phyloP scores from a whole-genome alignment of 1,140 invertebrate species.

The Gonatopus flavifemur region DNA sequence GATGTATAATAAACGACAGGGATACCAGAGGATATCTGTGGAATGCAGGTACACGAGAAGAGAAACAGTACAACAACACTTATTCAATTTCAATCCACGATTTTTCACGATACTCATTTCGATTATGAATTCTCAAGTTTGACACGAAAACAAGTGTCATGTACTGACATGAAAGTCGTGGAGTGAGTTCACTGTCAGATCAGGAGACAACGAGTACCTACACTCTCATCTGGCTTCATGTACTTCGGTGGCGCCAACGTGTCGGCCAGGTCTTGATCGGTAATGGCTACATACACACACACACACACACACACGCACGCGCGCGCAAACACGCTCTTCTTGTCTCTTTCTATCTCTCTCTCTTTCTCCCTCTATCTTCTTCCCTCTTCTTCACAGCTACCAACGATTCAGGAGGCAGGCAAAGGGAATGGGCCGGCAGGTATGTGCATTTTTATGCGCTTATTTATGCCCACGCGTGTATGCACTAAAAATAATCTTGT shows the following conservation, averaged over 20 bases:
- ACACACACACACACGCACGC: neutral
- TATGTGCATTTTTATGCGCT: slow-evolving; percentile 43
- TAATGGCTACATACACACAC: slow-evolving; percentile 18
- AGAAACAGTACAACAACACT: too few relatives aligned
- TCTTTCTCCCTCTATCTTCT: slow-evolving; percentile 3
- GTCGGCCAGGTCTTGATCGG: slow-evolving; percentile 31
- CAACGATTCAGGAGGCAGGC: slow-evolving; percentile 18
- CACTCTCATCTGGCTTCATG: slow-evolving; percentile 36
- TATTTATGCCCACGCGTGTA: slow-evolving; percentile 41
- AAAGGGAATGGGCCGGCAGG: slow-evolving; percentile 35
- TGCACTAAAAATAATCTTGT: slow-evolving; percentile 43
- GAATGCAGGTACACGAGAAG: too few relatives aligned
- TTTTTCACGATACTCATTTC: too few relatives aligned
- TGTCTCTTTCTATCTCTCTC: too few relatives aligned
- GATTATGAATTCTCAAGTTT: slow-evolving; percentile 11
- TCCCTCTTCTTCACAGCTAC: neutral
- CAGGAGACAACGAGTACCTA: slow-evolving; percentile 31
- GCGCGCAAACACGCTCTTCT: neutral
- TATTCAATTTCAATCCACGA: too few relatives aligned
- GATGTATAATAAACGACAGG: too few relatives aligned
- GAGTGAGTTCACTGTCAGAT: slow-evolving; percentile 34
- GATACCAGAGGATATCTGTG: too few relatives aligned
- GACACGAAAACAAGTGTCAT: slow-evolving; percentile 22
- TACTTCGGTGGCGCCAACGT: slow-evolving; percentile 36
- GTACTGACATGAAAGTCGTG: slow-evolving; percentile 24